A percentile compares a stretch with the other conserved stretches of the same genome.
phyloP scores from a whole-genome alignment of 2,888 invertebrate species.

The Mamestra brassicae region DNA sequence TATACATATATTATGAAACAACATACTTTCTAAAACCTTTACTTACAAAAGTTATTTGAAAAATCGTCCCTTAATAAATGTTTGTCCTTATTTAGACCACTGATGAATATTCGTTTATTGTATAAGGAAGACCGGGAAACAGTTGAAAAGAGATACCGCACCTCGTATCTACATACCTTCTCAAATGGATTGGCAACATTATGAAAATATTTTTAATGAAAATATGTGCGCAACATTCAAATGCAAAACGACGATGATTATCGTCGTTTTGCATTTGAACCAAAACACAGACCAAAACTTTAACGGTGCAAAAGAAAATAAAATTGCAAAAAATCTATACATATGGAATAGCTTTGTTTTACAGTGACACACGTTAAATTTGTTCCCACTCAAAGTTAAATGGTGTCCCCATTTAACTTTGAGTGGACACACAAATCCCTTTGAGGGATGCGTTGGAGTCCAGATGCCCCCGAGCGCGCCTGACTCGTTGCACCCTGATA shows the following conservation, averaged over 20 bases:
- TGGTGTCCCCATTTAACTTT: slow-evolving; percentile 37
- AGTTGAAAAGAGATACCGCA: not conserved
- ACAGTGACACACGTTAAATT: slow-evolving; percentile 15
- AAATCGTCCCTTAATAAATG: no score
- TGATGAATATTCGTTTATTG: no score
- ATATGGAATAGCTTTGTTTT: not conserved
- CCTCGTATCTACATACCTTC: no score
- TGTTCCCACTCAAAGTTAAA: slow-evolving; percentile 51
- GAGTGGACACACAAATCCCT: slow-evolving; percentile 38
- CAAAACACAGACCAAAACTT: no score
- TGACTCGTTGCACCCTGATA: slow-evolving; percentile 48
- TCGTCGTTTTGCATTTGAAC: no score
- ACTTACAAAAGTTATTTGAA: no score
- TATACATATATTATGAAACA: not conserved
- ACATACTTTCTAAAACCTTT: not conserved
- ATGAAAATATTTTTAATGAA: no score
- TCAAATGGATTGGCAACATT: no score
- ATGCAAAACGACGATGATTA: not conserved
- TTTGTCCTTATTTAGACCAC: no score
- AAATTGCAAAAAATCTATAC: not conserved
- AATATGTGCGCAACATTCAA: not conserved
- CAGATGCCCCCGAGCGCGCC: slow-evolving; percentile 11
- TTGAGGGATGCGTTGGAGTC: slow-evolving; percentile 54
- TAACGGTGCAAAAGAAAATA: not conserved
- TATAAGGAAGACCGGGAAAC: no score